These are phyloP conservation scores for Yponomeuta cagnagella DNA, from an alignment of 2,888 invertebrate genomes.

Conservation along the genomic window DNA sequence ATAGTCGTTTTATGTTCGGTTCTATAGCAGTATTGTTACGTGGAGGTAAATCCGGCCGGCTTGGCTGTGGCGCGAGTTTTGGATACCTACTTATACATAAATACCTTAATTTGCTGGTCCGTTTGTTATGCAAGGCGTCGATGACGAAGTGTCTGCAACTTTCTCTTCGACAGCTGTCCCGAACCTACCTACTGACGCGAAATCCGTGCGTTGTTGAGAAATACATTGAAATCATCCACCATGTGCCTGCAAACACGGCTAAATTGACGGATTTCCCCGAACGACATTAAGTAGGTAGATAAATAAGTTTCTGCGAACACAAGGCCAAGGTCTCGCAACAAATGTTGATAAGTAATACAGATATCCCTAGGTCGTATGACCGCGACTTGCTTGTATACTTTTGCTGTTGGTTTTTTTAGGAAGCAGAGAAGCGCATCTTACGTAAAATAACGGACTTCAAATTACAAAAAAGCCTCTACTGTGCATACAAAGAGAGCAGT, in stretches of 20 bases:
- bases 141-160: slow-evolving; percentile 8
- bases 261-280: background rate
- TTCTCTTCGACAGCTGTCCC: slow-evolving; percentile 4
- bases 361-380: too few species aligned
- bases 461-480: background rate
- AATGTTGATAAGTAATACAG: background rate
- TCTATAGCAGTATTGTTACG: background rate
- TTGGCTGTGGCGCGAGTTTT: background rate
- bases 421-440: too few species aligned
- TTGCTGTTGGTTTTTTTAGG: too few species aligned
- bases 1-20: background rate
- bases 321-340: background rate
- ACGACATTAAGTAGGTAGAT: background rate
- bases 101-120: background rate
- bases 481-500: background rate
- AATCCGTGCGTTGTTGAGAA: background rate
- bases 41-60: background rate
- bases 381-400: too few species aligned
- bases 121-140: slow-evolving; percentile 2
- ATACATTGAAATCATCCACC: background rate
- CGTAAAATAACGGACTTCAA: background rate
- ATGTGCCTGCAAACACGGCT: background rate
- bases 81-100: background rate
- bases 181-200: background rate
- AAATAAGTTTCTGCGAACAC: background rate